Percentiles rank a stretch among this genome's conserved stretches.
phyloP scores from a whole-genome alignment of 2,888 invertebrate genomes.

The Rhyacophila evoluta region DNA sequence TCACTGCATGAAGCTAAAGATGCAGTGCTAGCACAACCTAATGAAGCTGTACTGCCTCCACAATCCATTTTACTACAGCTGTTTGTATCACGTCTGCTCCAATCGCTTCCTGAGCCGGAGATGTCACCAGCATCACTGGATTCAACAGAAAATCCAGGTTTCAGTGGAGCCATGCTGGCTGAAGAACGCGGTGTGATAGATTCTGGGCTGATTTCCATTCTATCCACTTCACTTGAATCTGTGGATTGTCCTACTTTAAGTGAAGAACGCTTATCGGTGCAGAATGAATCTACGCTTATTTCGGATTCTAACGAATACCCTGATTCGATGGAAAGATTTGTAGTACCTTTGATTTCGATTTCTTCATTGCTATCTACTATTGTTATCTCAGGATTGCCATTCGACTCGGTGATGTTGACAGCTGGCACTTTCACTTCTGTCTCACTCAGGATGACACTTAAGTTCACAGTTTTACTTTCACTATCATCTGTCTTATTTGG shows the following conservation, averaged over 20 bases:
- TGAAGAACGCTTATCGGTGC: slow-evolving; percentile 72
- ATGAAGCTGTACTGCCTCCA: slow-evolving; percentile 71
- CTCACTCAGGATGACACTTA: slow-evolving; percentile 44
- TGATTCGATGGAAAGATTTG: slow-evolving; percentile 68
- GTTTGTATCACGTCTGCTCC: slow-evolving; percentile 70
- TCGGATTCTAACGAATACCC: slow-evolving; percentile 69
- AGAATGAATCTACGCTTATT: slow-evolving; percentile 72
- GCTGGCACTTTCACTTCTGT: slow-evolving; percentile 54
- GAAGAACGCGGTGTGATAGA: slow-evolving; percentile 68
- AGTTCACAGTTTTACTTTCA: slow-evolving; percentile 31
- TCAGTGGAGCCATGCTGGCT: slow-evolving; percentile 65
- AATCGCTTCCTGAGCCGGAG: slow-evolving; percentile 73
- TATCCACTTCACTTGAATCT: slow-evolving; percentile 76
- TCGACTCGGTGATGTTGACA: slow-evolving; percentile 64
- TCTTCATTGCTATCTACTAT: slow-evolving; percentile 66
- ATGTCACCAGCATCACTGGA: slow-evolving; percentile 70
- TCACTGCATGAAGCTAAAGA: slow-evolving; percentile 76
- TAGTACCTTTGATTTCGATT: slow-evolving; percentile 57
- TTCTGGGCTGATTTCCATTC: slow-evolving; percentile 70
- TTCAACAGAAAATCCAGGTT: slow-evolving; percentile 73
- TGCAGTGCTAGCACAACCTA: slow-evolving; percentile 75
- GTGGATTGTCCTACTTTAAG: slow-evolving; percentile 75
- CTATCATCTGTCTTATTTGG: slow-evolving; percentile 52
- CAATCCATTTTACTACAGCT: slow-evolving; percentile 64
- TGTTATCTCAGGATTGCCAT: slow-evolving; percentile 69